Conservation (phyloP, 2,797 vertebrate genomes). For the Muscicapa striata region DNA sequence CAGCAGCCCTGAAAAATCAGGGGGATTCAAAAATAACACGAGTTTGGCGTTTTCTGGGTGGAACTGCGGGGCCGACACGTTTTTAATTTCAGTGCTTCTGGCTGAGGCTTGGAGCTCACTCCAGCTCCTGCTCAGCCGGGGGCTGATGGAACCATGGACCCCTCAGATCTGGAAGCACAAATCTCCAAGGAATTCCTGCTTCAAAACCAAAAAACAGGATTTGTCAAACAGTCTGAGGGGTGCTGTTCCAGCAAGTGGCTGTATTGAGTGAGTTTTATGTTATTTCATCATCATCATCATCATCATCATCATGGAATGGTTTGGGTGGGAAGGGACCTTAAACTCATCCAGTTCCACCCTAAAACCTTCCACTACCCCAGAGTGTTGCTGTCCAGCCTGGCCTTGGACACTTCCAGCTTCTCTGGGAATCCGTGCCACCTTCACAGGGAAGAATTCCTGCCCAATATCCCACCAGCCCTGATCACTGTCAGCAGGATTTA, state of each 20-base stretch:
- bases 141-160: fast-evolving
- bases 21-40: conserved; percentile 46
- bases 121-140: not conserved
- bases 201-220: not conserved
- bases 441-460: fast-evolving
- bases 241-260: not conserved
- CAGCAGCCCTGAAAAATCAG: conserved; percentile 43
- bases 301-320: not conserved
- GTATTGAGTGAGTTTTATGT: fast-evolving
- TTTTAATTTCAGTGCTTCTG: not conserved
- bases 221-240: fast-evolving
- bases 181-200: not conserved
- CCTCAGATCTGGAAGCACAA: not conserved
- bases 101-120: not conserved
- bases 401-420: not conserved
- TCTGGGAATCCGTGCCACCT: not conserved
- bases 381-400: fast-evolving
- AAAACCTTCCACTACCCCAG: not conserved
- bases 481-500: fast-evolving
- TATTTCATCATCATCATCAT: not conserved
- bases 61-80: not conserved
- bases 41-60: conserved; percentile 14
- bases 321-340: not conserved
- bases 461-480: fast-evolving
- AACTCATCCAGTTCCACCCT: not conserved